Base-by-base conservation (phyloP, 2,113 vertebrate genomes). In the Tenebrosternarchus preto region DNA sequence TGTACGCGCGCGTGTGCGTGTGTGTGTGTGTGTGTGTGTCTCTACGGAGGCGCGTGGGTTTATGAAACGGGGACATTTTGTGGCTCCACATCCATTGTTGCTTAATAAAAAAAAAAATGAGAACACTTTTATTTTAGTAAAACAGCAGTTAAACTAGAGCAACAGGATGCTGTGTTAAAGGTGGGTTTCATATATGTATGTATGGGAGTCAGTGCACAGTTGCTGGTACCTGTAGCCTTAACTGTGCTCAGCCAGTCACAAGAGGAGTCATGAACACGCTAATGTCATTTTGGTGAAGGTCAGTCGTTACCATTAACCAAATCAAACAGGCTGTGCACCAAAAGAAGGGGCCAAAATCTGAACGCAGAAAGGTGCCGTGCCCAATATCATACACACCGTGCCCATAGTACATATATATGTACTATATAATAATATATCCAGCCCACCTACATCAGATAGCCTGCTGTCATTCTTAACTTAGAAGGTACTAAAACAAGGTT, bases 1-100 rank as follows among this genome's bases (percentile, higher is more conserved):
- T 78, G 57, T 75, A n/a, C 55, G 20, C 36, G 11, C 20, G 36
- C 39, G 7, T 69, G 63, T n/a, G 17, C 24, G 79, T 36, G 31
- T 33, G 70, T 57, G 64, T 69, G 19, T 64, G 43, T 39, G 22
- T 59, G 68, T 67, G 64, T 16, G 31, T 63, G 61, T 22, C 8
- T 57, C 55, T 67, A 46, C 19, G 36, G 69, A 15, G 74, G 82
- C 81, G 76, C 63, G 29, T 46, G 53, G 24, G 36, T 12, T 73
- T 16, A 3, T 50, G 33, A n/a, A 22, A 22, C 20, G 33, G 17
- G 19, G 61, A 77, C 64, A 25, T 73, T 70, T 24, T 57, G 25
- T 50, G 20, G 24, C 20, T 50, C 17, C 43, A 31, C 33, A 24
- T 82, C 31, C 22, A 25, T 74, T 64, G 11, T 68, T n/a, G 19